Evolutionary conservation across 2,113 vertebrate genomes (phyloP), one percentile per base, ranked within the genome.

Genomic region (Eleginops maclovinus): DNA sequence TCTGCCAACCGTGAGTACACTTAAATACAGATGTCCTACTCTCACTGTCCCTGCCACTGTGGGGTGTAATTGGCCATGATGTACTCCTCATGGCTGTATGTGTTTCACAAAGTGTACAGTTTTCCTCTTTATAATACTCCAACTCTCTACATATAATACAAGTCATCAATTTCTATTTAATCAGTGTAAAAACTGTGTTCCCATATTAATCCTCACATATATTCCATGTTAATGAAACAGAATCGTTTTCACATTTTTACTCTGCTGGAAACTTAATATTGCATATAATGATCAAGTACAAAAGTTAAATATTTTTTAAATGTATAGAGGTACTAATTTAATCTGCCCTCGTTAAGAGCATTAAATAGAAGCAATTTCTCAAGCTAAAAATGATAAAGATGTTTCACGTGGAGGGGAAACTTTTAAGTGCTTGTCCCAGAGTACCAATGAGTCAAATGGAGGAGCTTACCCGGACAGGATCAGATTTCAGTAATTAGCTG

Each of bases 1-100:
- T 99, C 90, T 99, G 97, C 94, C 97, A 99, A 94, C 97, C 97
- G 97, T 99, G 95, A 98, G 97, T 98, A 49, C 58, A n/a, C 22
- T 67, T 55, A 56, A 55, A 63, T 21, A 40, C 74, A 47, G n/a
- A 59, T 0, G 24, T 40, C 22, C 43, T 44, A 19, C 54, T 69
- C 22, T 58, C 68, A 68, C 51, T n/a, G 56, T 21, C 49, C 62
- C 16, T 19, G 13, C 10, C 43, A 56, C 24, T 70, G 3, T n/a
- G 41, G 67, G 2, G 16, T 15, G 0, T 17, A 41, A 36, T 70
- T 17, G 47, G 28, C 24, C 43, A 26, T 43, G 0, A 50, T 50
- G 13, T 70, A 36, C n/a, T 61, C 46, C 46, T 77, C 56, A 26
- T 63, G 22, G 17, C 61, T 70, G 62, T 31, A 55, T 61, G 43